These are phyloP conservation scores for Machimus atricapillus DNA, from an alignment of 2,888 invertebrate genomes.

Conservation along the genomic window DNA sequence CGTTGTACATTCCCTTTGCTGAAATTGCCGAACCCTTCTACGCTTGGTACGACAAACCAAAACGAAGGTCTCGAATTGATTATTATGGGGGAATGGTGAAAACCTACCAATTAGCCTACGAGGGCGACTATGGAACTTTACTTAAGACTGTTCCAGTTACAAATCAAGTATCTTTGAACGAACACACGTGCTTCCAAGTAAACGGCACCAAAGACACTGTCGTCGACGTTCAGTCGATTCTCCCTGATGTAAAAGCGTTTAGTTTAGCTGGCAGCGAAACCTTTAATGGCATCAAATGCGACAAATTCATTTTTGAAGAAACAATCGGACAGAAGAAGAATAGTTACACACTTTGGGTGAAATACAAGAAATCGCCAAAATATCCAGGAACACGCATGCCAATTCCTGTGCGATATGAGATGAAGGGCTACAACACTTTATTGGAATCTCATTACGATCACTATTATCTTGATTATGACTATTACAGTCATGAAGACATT, in stretches of 20 bases:
- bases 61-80: constrained; percentile 85
- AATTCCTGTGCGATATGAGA: constrained; percentile 85
- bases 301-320: constrained; percentile 79
- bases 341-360: constrained; percentile 88
- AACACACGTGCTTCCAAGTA: constrained; percentile 81
- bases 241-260: constrained; percentile 84
- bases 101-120: constrained; percentile 77
- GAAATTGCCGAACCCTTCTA: constrained; percentile 91
- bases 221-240: constrained; percentile 75
- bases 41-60: constrained; percentile 82
- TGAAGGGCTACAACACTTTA: constrained; percentile 90
- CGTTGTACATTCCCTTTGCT: constrained; percentile 88
- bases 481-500: constrained; percentile 71
- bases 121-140: constrained; percentile 73
- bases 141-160: constrained; percentile 87
- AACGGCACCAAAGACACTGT: constrained; percentile 73
- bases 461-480: constrained; percentile 84
- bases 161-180: constrained; percentile 74
- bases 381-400: constrained; percentile 64
- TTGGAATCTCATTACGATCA: constrained; percentile 97
- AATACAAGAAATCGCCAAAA: constrained; percentile 70
- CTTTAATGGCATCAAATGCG: constrained; percentile 73
- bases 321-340: constrained; percentile 81
- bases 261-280: constrained; percentile 72
- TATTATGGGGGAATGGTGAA: constrained; percentile 96